phyloP scores from a whole-genome alignment of 2,888 invertebrate genomes.

The Epirrita christyi region DNA sequence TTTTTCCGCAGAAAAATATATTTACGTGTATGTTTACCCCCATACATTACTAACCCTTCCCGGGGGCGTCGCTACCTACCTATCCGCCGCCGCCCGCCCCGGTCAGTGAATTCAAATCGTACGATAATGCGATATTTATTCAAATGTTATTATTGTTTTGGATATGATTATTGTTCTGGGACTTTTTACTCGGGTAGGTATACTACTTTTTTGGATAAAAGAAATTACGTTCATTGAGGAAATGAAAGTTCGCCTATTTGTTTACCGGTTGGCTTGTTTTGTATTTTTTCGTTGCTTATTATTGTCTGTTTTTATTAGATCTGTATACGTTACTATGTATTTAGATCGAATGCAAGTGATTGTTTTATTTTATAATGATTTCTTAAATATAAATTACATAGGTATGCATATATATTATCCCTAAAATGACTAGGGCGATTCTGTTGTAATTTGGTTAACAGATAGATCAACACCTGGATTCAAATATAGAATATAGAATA shows the following conservation, averaged over 20 bases:
- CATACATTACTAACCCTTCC: conserved; percentile 20
- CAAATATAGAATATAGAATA: too few relatives aligned
- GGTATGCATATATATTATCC: too few relatives aligned
- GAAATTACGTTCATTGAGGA: conserved; percentile 7
- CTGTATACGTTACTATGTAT: too few relatives aligned
- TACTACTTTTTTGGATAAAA: conserved; percentile 8
- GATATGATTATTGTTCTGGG: conserved; percentile 32
- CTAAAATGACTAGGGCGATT: too few relatives aligned
- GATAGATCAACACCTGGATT: too few relatives aligned
- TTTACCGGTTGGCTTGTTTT: background rate
- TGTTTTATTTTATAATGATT: too few relatives aligned
- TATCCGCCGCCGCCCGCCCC: background rate
- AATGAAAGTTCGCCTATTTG: conserved; percentile 9
- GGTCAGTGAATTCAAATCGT: conserved; percentile 22
- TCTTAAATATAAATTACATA: too few relatives aligned
- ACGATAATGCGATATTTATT: conserved; percentile 45
- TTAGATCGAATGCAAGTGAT: too few relatives aligned
- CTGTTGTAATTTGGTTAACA: too few relatives aligned
- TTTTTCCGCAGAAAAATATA: conserved; percentile 13
- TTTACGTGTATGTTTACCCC: background rate
- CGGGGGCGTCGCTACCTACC: conserved; percentile 5
- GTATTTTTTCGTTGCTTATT: background rate
- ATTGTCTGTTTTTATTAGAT: too few relatives aligned
- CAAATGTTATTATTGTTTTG: conserved; percentile 51
- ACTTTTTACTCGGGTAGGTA: conserved; percentile 12